Evolutionary conservation across 1,140 invertebrate genomes (phyloP), one percentile per base, ranked within the genome.

Genomic region (Phocides pigmalion): DNA sequence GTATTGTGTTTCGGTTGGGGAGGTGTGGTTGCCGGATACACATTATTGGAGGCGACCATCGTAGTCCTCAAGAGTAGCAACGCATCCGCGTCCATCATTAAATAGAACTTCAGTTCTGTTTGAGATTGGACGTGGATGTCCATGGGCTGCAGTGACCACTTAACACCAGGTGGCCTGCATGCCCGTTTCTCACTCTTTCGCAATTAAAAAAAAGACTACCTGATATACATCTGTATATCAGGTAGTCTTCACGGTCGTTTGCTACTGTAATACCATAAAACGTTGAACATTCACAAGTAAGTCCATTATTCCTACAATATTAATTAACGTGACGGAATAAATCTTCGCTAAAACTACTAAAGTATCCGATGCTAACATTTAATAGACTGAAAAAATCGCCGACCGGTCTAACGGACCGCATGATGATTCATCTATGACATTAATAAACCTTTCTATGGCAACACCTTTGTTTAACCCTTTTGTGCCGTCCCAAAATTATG

Each of bases 401-500:
- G 47, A 83, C 82, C 84, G 79, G 84, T 86, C 72, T 76, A 84
- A 85, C 82, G 69, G 82, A 77, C 77, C 70, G 15, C 50, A 19
- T 25, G 49, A 75, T 84, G 81, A 85, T 82, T 72, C 72, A 87
- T 85, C 73, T 79, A 83, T 68, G 62, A 70, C 75, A 84, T 89
- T 87, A 89, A 87, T 89, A 87, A 72, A 76, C 65, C 70, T 85
- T 85, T 85, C 82, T 84, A 76, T 72, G 56, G 64, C 50, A 68
- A 59, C 63, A 74, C 76, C 71, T 81, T 88, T 89, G 87, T 89
- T 82, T 87, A 87, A 83, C 82, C 83, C 86, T 80, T 77, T 88
- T 86, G 80, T 86, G 64, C 44, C 19, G n/a, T 58, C 37, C 46
- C 50, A 68, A 80, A 82, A 84, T 88, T 89, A 85, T 84, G 74